phyloP scores from a whole-genome alignment of 2,888 invertebrate genomes.

The Cephus nigrinus region DNA sequence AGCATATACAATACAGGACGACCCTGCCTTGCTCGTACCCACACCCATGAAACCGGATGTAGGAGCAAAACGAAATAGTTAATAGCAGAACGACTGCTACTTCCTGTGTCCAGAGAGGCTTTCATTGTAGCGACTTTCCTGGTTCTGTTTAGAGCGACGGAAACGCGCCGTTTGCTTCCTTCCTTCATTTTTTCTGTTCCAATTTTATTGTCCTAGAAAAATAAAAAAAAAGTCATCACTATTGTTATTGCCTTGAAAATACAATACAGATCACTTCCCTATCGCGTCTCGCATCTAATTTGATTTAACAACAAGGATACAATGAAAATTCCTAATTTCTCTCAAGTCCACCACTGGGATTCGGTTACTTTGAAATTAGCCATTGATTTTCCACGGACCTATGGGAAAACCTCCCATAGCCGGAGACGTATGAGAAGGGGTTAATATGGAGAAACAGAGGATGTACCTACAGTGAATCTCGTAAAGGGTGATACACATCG shows the following conservation, averaged over 20 bases:
- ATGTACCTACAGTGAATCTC: conserved; percentile 21
- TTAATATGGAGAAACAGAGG: conserved; percentile 17
- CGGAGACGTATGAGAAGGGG: background rate
- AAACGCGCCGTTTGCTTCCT: conserved; percentile 39
- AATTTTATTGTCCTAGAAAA: background rate
- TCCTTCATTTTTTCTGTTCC: conserved; percentile 22
- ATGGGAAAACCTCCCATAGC: background rate
- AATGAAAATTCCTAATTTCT: background rate
- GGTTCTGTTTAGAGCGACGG: conserved; percentile 29
- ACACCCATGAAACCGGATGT: conserved; percentile 1
- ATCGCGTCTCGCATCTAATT: background rate
- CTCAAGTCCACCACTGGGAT: background rate
- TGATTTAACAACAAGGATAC: background rate
- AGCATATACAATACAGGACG: background rate
- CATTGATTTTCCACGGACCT: background rate
- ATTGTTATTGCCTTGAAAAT: background rate
- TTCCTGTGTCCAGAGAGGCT: conserved; percentile 47
- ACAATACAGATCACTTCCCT: background rate
- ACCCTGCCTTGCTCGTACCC: background rate
- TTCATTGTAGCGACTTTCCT: conserved; percentile 40
- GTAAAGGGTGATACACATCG: background rate
- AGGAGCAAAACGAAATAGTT: conserved; percentile 44
- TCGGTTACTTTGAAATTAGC: background rate
- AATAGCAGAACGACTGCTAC: conserved; percentile 44
- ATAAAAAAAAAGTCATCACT: no score